A percentile compares a stretch with the other conserved stretches of the same genome.
Evolutionary conservation across 2,113 vertebrate genomes (phyloP).

Genomic region (Megaceryle maxima): DNA sequence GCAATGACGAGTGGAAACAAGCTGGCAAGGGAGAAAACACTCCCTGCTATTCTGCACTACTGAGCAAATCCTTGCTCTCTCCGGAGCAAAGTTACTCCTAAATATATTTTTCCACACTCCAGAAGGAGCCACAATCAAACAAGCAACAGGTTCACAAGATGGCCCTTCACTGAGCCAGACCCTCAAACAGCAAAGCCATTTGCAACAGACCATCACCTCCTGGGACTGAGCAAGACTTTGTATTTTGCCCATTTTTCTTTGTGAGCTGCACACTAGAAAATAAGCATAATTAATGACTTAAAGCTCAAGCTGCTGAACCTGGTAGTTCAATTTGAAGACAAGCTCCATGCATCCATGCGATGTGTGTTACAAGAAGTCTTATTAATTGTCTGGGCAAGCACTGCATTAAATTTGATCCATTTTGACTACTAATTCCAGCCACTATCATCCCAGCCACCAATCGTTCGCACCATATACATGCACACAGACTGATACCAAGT

Average conservation of each 20-base stretch:
- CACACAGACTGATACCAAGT: background rate
- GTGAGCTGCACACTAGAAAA: background rate
- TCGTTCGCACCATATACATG: background rate
- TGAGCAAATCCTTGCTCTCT: background rate
- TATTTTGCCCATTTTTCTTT: background rate
- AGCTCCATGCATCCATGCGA: background rate
- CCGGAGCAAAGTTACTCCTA: background rate
- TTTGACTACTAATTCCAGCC: background rate
- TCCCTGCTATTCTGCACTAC: background rate
- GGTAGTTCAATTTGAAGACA: background rate
- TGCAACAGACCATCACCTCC: background rate
- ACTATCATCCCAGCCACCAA: background rate
- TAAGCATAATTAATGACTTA: background rate
- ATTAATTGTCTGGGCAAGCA: background rate
- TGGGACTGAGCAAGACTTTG: background rate
- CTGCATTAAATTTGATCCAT: background rate
- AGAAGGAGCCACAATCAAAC: background rate
- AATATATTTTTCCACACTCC: background rate
- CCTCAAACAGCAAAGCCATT: background rate
- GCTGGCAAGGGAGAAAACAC: background rate
- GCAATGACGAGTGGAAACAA: background rate
- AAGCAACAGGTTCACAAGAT: conserved; percentile 22
- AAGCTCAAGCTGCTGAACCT: background rate
- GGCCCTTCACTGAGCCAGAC: background rate
- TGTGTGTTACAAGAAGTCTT: background rate